Percentiles rank a stretch among this genome's conserved stretches.
phyloP scores from a whole-genome alignment of 2,113 vertebrate species.

The Tupaia tana region DNA sequence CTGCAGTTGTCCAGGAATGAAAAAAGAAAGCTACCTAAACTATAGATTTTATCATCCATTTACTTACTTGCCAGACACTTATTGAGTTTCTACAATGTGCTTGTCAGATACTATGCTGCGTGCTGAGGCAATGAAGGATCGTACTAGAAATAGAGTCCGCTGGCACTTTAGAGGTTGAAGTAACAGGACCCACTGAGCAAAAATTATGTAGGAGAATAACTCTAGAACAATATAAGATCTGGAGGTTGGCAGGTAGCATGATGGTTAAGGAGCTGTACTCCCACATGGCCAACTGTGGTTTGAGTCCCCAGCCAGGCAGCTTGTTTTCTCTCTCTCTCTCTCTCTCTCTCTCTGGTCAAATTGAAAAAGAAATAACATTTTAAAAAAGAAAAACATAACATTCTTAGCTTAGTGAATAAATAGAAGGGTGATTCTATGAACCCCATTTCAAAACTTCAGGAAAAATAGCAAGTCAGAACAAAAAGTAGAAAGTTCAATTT shows the following conservation, averaged over 20 bases:
- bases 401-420: neutral
- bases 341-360: too few relatives aligned
- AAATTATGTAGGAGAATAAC: neutral
- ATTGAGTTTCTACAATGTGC: neutral
- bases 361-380: too few relatives aligned
- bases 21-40: neutral
- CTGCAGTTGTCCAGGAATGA: neutral
- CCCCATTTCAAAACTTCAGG: neutral
- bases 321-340: too few relatives aligned
- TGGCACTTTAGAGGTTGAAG: neutral
- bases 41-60: neutral
- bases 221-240: neutral
- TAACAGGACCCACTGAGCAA: neutral
- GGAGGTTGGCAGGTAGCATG: too few relatives aligned
- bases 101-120: neutral
- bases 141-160: neutral
- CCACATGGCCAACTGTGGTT: too few relatives aligned
- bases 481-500: neutral
- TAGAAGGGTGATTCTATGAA: neutral
- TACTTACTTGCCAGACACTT: neutral
- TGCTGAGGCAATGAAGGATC: neutral
- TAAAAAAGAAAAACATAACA: too few relatives aligned
- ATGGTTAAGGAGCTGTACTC: too few relatives aligned
- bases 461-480: conserved; percentile 1
- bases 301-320: too few relatives aligned